Evolutionary conservation across 2,113 vertebrate genomes (phyloP).

Genomic region (Phycodurus eques): DNA sequence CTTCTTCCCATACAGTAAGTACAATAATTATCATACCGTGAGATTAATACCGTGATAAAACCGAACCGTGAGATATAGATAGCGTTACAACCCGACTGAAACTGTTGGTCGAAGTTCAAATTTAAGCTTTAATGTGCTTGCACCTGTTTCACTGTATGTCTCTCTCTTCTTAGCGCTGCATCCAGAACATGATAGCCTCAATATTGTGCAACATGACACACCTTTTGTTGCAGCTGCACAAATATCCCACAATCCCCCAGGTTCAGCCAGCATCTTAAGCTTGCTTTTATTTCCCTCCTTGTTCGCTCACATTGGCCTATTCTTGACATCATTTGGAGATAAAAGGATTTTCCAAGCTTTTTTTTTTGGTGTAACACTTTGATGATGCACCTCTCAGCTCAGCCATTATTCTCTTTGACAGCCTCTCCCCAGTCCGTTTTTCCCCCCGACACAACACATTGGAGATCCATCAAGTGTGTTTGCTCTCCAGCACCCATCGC

Average conservation of each 20-base stretch:
- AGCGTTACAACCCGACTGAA: too few relatives aligned
- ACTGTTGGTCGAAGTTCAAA: too few relatives aligned
- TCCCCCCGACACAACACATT: slow-evolving; percentile 14
- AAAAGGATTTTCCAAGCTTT: slow-evolving; percentile 40
- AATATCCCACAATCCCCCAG: slow-evolving; percentile 38
- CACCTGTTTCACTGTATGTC: slow-evolving; percentile 7
- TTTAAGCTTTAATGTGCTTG: too few relatives aligned
- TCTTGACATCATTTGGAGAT: slow-evolving; percentile 33
- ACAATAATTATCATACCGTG: too few relatives aligned
- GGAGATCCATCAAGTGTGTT: slow-evolving; percentile 20
- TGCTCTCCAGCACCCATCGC: slow-evolving; percentile 37
- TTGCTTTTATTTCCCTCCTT: slow-evolving; percentile 28
- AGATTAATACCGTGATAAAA: too few relatives aligned
- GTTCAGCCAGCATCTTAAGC: slow-evolving; percentile 11
- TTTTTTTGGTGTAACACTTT: slow-evolving; percentile 24
- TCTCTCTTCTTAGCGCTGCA: slow-evolving; percentile 13
- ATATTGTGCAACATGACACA: background rate
- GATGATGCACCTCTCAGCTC: slow-evolving; percentile 32
- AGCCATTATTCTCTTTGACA: slow-evolving; percentile 53
- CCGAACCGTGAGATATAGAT: too few relatives aligned
- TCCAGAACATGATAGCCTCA: slow-evolving; percentile 5
- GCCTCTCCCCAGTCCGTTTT: slow-evolving; percentile 35
- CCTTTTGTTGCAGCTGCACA: slow-evolving; percentile 6
- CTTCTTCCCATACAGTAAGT: too few relatives aligned
- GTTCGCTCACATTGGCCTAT: slow-evolving; percentile 22